Evolutionary conservation across 2,797 vertebrate genomes (phyloP).

Genomic region (Tapirus indicus): DNA sequence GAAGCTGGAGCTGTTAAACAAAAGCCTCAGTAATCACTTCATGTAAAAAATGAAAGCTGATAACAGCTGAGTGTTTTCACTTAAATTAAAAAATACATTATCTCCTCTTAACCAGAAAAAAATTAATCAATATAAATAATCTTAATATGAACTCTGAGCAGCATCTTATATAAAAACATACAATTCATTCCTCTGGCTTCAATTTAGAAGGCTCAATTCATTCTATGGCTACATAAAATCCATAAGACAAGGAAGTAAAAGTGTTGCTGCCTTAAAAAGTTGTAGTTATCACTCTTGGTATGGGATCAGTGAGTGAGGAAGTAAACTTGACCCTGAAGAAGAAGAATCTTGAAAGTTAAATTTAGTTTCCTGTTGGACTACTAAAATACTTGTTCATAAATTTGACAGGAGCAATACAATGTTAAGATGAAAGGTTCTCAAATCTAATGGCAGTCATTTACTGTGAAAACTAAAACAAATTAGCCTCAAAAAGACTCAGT

Average conservation of each 20-base stretch:
- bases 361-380: background rate
- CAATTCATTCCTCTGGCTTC: background rate
- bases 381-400: constrained; percentile 52
- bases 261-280: background rate
- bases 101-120: background rate
- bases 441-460: background rate
- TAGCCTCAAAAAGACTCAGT: background rate
- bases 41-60: constrained; percentile 40
- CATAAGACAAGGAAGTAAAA: background rate
- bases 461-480: background rate
- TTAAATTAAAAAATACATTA: constrained; percentile 15
- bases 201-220: background rate
- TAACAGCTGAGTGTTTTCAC: background rate
- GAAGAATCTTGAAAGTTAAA: background rate
- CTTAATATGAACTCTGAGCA: background rate
- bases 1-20: background rate
- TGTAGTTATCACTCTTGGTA: background rate
- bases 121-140: background rate
- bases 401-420: background rate
- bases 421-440: constrained; percentile 22
- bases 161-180: background rate
- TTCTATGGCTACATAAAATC: background rate
- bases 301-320: background rate
- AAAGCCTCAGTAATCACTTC: background rate
- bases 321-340: background rate